A percentile compares a stretch with the other conserved stretches of the same genome.
These are phyloP conservation scores for Gymnarchus niloticus DNA, from an alignment of 2,113 vertebrate genomes.

Conservation along the genomic window DNA sequence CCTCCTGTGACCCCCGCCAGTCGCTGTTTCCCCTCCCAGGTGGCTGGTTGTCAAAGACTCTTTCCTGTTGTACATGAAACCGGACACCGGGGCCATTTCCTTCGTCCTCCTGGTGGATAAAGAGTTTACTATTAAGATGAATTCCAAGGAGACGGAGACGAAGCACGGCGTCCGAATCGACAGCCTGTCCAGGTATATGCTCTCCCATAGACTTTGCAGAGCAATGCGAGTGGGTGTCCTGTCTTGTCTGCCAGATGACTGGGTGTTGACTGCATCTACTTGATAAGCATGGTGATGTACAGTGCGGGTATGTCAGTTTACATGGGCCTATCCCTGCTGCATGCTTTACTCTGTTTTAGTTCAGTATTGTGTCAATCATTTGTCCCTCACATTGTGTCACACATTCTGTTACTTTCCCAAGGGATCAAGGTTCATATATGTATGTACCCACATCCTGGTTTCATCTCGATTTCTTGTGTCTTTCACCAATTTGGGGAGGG, in stretches of 20 bases:
- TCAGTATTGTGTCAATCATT: background rate
- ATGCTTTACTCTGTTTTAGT: background rate
- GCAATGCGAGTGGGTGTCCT: background rate
- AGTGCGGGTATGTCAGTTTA: background rate
- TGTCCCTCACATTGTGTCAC: background rate
- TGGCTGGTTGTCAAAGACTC: slow-evolving; percentile 97
- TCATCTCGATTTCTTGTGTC: background rate
- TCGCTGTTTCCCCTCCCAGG: slow-evolving; percentile 53
- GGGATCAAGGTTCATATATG: no score
- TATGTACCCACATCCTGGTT: background rate
- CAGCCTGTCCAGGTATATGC: slow-evolving; percentile 75
- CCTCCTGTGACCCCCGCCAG: background rate
- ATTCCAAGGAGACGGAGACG: slow-evolving; percentile 87
- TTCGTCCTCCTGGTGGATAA: slow-evolving; percentile 91
- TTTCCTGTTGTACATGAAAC: slow-evolving; percentile 89
- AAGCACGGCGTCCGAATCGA: slow-evolving; percentile 88
- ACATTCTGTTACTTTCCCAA: no score
- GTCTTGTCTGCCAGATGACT: background rate
- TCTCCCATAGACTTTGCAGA: no score
- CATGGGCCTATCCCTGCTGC: background rate
- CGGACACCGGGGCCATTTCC: slow-evolving; percentile 80
- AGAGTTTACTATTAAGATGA: slow-evolving; percentile 89
- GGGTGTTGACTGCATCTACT: background rate
- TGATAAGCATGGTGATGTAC: background rate
- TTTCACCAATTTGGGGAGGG: background rate